Conservation (phyloP, 2,888 invertebrate species). For the Melinaea menophilus region DNA sequence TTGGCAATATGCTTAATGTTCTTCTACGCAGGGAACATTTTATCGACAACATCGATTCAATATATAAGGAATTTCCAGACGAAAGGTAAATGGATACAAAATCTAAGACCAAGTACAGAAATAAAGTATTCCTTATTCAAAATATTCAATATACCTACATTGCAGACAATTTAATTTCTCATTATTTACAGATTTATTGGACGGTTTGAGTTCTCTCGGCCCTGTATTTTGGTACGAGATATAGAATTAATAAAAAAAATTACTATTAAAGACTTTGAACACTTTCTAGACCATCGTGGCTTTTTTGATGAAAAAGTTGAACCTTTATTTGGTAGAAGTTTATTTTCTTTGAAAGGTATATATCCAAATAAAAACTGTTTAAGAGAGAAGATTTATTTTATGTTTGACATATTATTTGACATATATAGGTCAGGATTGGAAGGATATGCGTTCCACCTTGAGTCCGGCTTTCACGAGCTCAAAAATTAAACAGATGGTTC, state of each 20-base stretch:
- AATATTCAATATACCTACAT: background rate
- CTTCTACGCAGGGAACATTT: slow-evolving; percentile 36
- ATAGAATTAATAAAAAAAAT: slow-evolving; percentile 66
- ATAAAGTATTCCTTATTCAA: too few species aligned
- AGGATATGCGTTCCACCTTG: slow-evolving; percentile 55
- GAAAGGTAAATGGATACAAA: slow-evolving; percentile 44
- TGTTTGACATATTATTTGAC: background rate
- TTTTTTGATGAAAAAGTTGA: slow-evolving; percentile 53
- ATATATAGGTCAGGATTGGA: slow-evolving; percentile 52
- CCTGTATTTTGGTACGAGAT: slow-evolving; percentile 57
- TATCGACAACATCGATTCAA: slow-evolving; percentile 32
- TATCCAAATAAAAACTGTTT: background rate
- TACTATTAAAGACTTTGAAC: slow-evolving; percentile 72
- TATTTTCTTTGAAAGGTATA: slow-evolving; percentile 62
- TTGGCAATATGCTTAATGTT: slow-evolving; percentile 47
- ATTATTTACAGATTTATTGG: slow-evolving; percentile 48
- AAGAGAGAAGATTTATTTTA: background rate
- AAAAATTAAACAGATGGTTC: slow-evolving; percentile 63
- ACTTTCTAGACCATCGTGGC: slow-evolving; percentile 66
- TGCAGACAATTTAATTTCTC: background rate
- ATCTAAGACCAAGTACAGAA: too few species aligned
- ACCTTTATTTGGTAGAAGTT: slow-evolving; percentile 66
- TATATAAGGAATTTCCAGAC: slow-evolving; percentile 44
- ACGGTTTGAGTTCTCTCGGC: slow-evolving; percentile 55
- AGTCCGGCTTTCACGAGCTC: slow-evolving; percentile 71